A percentile compares a stretch with the other conserved stretches of the same genome.
These are phyloP conservation scores for Drosophila rubida DNA, from an alignment of 2,888 invertebrate species.

Conservation along the genomic window DNA sequence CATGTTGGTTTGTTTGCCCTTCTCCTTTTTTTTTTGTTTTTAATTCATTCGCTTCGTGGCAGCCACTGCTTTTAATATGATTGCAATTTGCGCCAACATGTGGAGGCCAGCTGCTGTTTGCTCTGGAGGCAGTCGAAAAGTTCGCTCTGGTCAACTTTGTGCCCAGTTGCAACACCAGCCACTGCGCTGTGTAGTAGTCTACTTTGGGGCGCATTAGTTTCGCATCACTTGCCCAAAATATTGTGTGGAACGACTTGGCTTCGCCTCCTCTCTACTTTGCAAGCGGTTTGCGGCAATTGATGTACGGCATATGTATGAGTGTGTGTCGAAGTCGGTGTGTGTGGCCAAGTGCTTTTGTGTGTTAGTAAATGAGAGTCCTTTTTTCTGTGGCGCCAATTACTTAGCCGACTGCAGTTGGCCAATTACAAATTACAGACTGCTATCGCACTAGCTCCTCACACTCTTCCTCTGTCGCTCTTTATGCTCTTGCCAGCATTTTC, in stretches of 20 bases:
- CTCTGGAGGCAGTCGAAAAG: slow-evolving; percentile 40
- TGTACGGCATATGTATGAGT: slow-evolving; percentile 32
- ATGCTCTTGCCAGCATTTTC: slow-evolving; percentile 34
- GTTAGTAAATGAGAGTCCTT: slow-evolving; percentile 5
- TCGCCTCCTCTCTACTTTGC: slow-evolving; percentile 55
- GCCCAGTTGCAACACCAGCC: slow-evolving; percentile 18
- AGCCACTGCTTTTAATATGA: slow-evolving; percentile 72
- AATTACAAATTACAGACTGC: slow-evolving; percentile 70
- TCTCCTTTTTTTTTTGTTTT: slow-evolving; percentile 22
- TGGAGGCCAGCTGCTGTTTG: slow-evolving; percentile 33
- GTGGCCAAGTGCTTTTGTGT: slow-evolving; percentile 14
- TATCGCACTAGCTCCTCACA: slow-evolving; percentile 14
- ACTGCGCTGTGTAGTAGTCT: slow-evolving; percentile 36
- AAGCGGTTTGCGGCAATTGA: slow-evolving; percentile 60
- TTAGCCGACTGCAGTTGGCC: slow-evolving; percentile 63
- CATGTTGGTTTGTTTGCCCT: slow-evolving; percentile 26
- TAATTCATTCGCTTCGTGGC: slow-evolving; percentile 40
- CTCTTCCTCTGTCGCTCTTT: background rate
- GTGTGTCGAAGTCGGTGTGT: slow-evolving; percentile 36
- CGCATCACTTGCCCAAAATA: slow-evolving; percentile 67
- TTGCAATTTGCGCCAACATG: slow-evolving; percentile 74
- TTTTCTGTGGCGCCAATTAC: slow-evolving; percentile 65
- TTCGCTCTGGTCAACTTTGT: slow-evolving; percentile 51
- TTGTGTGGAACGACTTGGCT: slow-evolving; percentile 53
- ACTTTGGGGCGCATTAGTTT: slow-evolving; percentile 71